Percentiles rank a stretch among this genome's conserved stretches.
phyloP scores from a whole-genome alignment of 2,113 vertebrate species.

The Ceyx margarethae region DNA sequence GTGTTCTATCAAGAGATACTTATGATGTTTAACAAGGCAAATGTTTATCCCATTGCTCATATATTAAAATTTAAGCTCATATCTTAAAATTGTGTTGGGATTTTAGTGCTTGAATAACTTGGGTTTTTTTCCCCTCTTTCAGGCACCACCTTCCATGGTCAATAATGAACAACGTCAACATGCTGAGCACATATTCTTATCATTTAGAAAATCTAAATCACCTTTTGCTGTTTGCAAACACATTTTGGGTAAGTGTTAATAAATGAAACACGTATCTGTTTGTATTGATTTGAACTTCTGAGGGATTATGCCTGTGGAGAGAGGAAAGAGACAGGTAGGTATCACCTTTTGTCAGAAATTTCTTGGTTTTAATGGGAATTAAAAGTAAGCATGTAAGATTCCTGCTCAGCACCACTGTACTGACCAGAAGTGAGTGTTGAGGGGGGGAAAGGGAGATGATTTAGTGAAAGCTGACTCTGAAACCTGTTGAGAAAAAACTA shows the following conservation, averaged over 20 bases:
- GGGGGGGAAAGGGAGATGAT: not conserved
- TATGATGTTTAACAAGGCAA: not conserved
- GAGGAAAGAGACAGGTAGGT: not conserved
- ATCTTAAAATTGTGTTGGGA: not conserved
- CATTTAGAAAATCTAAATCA: constrained; percentile 98
- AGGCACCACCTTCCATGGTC: constrained; percentile 99
- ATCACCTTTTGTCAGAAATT: not conserved
- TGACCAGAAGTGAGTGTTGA: not conserved
- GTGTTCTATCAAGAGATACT: not conserved
- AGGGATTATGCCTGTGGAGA: not conserved
- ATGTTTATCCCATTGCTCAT: not conserved
- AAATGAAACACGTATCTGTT: not conserved
- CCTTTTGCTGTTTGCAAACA: constrained; percentile 98
- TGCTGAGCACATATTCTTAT: constrained; percentile 97
- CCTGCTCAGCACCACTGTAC: not conserved
- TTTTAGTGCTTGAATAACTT: not conserved
- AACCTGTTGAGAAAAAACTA: not conserved
- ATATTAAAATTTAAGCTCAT: not conserved
- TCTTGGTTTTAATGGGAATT: not conserved
- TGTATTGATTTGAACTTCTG: not conserved
- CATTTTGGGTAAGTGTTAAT: constrained; percentile 88
- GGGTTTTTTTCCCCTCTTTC: not conserved
- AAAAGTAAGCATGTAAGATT: not conserved
- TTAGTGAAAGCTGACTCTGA: not conserved
- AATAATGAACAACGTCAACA: constrained; percentile 96